Evolutionary conservation across 2,113 vertebrate species (phyloP), one percentile per base, ranked within the genome.

Genomic region (Perccottus glenii): DNA sequence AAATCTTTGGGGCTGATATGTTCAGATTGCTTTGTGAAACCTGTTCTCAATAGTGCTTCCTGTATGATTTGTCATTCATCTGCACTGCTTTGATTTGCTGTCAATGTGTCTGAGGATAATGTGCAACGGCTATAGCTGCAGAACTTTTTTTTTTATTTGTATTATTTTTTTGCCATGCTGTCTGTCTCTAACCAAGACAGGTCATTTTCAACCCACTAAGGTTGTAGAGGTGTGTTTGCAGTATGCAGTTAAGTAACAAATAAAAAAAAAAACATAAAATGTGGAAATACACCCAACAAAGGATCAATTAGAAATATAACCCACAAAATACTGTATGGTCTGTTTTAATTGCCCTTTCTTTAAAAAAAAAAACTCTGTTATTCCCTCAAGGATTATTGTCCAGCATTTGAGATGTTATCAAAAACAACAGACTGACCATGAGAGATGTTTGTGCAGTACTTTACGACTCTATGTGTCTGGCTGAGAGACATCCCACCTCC

Each of bases 291-390:
- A 62, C 64, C 56, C 43, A 75, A 66, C 80, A 86, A 46, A 14
- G 84, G 69, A 83, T 78, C 78, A 71, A 83, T 51, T 77, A 38
- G 67, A 80, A 70, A 75, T 69, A 8, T 85, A 76, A 80, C 67
- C 83, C 71, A 84, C 33, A n/a, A 53, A 50, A 60, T 75, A 65
- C 71, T 78, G 70, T 73, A 83, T 85, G 75, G 56, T 50, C 46
- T 71, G 19, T 53, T 36, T 59, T 14, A n/a, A 11, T 50, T 58
- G 5, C 15, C 12, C 16, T 42, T 56, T 67, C 52, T 27, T 27
- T 27, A 2, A 27, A 27, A 27, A 27, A 27, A 27, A 27, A 27
- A 27, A 27, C 19, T 27, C 19, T 27, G 19, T 27, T 27, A 27
- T 27, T 27, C 3, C 19, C 19, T 27, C 19, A 27, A 27, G 19